These are phyloP conservation scores for Psophia crepitans DNA, from an alignment of 2,113 vertebrate genomes.

Conservation along the genomic window DNA sequence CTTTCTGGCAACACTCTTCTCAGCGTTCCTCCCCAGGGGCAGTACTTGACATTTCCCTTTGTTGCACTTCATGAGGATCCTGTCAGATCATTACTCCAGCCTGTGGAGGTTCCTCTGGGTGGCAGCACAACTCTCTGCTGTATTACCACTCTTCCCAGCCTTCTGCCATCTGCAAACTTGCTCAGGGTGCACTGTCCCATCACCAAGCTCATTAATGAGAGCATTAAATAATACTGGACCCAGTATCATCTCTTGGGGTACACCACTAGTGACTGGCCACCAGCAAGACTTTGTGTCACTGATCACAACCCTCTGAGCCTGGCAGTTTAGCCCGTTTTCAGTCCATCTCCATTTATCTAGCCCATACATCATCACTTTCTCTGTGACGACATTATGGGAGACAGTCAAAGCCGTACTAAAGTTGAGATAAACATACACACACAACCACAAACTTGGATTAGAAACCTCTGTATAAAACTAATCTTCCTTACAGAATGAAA, in stretches of 20 bases:
- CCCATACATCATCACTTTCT: background rate
- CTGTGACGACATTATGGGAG: background rate
- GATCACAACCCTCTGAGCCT: background rate
- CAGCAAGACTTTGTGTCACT: background rate
- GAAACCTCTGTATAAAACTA: background rate
- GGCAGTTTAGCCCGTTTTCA: background rate
- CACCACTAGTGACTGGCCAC: background rate
- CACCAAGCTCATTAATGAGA: background rate
- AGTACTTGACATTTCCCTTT: background rate
- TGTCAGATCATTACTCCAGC: background rate
- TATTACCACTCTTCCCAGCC: background rate
- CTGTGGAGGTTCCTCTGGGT: background rate
- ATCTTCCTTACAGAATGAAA: background rate
- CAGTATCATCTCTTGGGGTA: background rate
- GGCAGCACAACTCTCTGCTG: background rate
- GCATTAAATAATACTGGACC: background rate
- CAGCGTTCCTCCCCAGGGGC: background rate
- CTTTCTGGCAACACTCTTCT: background rate
- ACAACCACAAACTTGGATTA: background rate
- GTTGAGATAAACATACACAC: background rate
- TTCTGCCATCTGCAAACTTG: background rate
- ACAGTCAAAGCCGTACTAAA: background rate
- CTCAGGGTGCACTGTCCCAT: background rate
- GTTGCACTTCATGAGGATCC: background rate
- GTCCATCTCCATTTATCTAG: background rate